phyloP scores from a whole-genome alignment of 1,140 invertebrate species.

The Bombus waltoni region DNA sequence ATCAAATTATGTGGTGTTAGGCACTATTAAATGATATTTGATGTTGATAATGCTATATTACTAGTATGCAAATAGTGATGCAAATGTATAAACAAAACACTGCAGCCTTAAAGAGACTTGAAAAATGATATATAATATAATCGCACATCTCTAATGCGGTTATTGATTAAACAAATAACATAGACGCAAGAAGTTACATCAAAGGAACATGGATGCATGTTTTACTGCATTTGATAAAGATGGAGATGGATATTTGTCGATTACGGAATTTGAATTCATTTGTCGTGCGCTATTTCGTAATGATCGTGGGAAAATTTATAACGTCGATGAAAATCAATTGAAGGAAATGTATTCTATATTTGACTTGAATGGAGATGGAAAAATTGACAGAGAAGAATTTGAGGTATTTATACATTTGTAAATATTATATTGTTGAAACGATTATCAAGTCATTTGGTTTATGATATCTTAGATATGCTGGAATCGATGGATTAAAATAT shows the following conservation, averaged over 20 bases:
- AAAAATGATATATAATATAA: conserved; percentile 42
- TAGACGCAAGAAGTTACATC: conserved; percentile 67
- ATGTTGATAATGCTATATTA: neutral
- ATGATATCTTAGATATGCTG: conserved; percentile 84
- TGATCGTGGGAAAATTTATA: conserved; percentile 92
- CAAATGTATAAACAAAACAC: conserved; percentile 18
- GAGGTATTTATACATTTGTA: conserved; percentile 70
- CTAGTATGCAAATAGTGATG: neutral
- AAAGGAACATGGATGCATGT: conserved; percentile 90
- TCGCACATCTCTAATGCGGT: conserved; percentile 34
- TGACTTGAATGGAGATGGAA: conserved; percentile 90
- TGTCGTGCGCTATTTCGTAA: conserved; percentile 94
- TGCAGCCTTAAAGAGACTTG: neutral
- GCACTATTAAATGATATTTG: neutral
- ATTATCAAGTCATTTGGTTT: neutral
- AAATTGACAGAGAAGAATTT: conserved; percentile 93
- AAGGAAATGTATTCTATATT: conserved; percentile 91
- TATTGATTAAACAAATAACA: conserved; percentile 81
- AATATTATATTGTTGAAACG: neutral
- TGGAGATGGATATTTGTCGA: conserved; percentile 90
- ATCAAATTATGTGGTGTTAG: too few species aligned
- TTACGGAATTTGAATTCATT: conserved; percentile 91
- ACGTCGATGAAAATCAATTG: conserved; percentile 88
- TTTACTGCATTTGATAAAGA: conserved; percentile 94
- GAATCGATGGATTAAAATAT: conserved; percentile 92